A percentile compares a stretch with the other conserved stretches of the same genome.
These are phyloP conservation scores for Oncorhynchus gorbuscha DNA, from an alignment of 2,113 vertebrate species.

Conservation along the genomic window DNA sequence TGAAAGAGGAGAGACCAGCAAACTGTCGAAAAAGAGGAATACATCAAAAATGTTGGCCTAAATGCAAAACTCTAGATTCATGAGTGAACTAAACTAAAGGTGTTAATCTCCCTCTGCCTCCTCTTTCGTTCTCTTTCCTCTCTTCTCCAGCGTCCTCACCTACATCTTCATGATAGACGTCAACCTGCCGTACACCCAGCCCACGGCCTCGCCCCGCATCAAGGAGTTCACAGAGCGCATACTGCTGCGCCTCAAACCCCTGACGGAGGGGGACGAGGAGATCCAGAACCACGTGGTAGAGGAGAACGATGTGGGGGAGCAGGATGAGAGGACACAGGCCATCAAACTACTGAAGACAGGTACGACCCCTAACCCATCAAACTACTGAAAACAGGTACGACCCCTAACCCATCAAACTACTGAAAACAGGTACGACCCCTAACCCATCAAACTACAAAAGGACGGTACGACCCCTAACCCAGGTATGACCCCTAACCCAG, in stretches of 20 bases:
- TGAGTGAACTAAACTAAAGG: constrained; percentile 65
- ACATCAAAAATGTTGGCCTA: too few species aligned
- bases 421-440: not conserved
- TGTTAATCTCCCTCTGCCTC: not conserved
- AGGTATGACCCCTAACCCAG: too few species aligned
- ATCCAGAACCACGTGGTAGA: constrained; percentile 97
- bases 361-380: constrained; percentile 55
- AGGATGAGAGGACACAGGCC: constrained; percentile 93
- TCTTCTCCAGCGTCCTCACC: constrained; percentile 84
- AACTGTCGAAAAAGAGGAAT: too few species aligned
- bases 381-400: not conserved
- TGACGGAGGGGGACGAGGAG: constrained; percentile 92
- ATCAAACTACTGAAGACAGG: constrained; percentile 98
- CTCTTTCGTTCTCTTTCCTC: not conserved
- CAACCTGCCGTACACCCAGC: constrained; percentile 85
- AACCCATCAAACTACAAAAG: too few species aligned
- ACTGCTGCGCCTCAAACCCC: constrained; percentile 85
- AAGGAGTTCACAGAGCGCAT: constrained; percentile 90
- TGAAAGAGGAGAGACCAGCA: too few species aligned
- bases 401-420: too few species aligned
- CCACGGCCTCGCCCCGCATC: constrained; percentile 87
- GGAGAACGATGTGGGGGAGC: constrained; percentile 88
- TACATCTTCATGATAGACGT: constrained; percentile 99
- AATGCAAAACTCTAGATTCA: too few species aligned
- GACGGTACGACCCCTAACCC: not conserved